A percentile compares a stretch with the other conserved stretches of the same genome.
phyloP scores from a whole-genome alignment of 2,888 invertebrate genomes.

The Ennomos quercinarius region DNA sequence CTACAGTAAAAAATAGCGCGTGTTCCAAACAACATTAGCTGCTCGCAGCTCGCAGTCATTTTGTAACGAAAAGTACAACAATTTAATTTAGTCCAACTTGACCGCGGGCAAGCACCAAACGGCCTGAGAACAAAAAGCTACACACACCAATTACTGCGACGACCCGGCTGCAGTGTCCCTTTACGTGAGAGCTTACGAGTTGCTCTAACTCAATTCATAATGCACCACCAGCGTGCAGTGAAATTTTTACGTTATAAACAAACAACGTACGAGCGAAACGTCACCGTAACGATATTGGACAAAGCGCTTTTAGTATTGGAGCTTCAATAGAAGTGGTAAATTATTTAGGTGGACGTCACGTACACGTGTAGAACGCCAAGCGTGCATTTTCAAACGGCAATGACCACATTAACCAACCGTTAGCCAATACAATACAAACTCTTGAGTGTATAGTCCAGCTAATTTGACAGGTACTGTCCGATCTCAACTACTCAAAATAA shows the following conservation, averaged over 20 bases:
- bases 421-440: conserved; percentile 9
- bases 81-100: conserved; percentile 82
- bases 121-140: conserved; percentile 73
- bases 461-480: conserved; percentile 12
- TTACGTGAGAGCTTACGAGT: conserved; percentile 64
- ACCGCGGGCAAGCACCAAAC: conserved; percentile 73
- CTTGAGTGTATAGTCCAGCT: conserved; percentile 1
- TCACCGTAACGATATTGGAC: conserved; percentile 31
- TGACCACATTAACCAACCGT: conserved; percentile 21
- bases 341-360: conserved; percentile 39
- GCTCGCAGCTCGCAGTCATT: conserved; percentile 64
- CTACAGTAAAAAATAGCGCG: conserved; percentile 30
- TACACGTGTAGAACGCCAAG: conserved; percentile 20
- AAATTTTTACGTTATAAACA: conserved; percentile 66
- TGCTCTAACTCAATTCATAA: conserved; percentile 79
- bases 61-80: conserved; percentile 80
- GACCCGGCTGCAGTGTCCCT: conserved; percentile 59
- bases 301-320: conserved; percentile 33
- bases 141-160: conserved; percentile 77
- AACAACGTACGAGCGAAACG: conserved; percentile 40
- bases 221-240: conserved; percentile 52
- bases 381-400: conserved; percentile 15
- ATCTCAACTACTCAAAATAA: conserved; percentile 10
- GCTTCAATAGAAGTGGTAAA: conserved; percentile 35
- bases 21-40: conserved; percentile 42